Evolutionary conservation across 2,797 vertebrate genomes (phyloP).

Genomic region (Cynodonichthys magdalenae): DNA sequence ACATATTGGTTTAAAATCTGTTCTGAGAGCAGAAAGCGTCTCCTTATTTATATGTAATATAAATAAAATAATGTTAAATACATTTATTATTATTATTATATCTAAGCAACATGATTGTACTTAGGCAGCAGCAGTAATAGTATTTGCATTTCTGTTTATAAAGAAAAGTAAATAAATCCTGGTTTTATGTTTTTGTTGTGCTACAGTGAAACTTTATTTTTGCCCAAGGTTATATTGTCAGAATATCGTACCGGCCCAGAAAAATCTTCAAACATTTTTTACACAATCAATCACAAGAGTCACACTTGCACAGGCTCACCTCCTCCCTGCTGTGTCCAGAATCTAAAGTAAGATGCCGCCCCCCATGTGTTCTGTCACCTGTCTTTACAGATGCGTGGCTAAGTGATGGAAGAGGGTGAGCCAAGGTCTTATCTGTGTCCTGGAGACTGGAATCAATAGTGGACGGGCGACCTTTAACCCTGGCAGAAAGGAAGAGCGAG

Average conservation of each 20-base stretch:
- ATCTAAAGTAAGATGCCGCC: slow-evolving; percentile 56
- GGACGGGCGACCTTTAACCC: slow-evolving; percentile 71
- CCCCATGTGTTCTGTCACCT: slow-evolving; percentile 58
- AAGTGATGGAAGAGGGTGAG: slow-evolving; percentile 69
- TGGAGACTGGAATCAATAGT: slow-evolving; percentile 54
- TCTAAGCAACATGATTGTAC: too few relatives aligned
- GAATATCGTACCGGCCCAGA: not conserved
- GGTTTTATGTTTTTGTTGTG: too few relatives aligned
- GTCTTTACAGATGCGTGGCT: slow-evolving; percentile 53
- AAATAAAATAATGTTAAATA: too few relatives aligned
- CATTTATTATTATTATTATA: too few relatives aligned
- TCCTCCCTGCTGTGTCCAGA: slow-evolving; percentile 28
- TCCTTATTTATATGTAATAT: too few relatives aligned
- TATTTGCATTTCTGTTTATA: too few relatives aligned
- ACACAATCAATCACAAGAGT: slow-evolving; percentile 9
- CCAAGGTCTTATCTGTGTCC: slow-evolving; percentile 67
- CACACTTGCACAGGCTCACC: slow-evolving; percentile 3
- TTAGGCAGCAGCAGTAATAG: too few relatives aligned
- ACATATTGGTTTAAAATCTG: too few relatives aligned
- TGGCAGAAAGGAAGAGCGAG: slow-evolving; percentile 55
- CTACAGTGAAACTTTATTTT: too few relatives aligned
- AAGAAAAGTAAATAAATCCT: too few relatives aligned
- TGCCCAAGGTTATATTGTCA: not conserved
- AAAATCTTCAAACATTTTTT: slow-evolving; percentile 10
- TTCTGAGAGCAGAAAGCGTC: too few relatives aligned